Evolutionary conservation across 2,888 invertebrate species (phyloP), one percentile per base, ranked within the genome.

Genomic region (Hedychridium roseum): DNA sequence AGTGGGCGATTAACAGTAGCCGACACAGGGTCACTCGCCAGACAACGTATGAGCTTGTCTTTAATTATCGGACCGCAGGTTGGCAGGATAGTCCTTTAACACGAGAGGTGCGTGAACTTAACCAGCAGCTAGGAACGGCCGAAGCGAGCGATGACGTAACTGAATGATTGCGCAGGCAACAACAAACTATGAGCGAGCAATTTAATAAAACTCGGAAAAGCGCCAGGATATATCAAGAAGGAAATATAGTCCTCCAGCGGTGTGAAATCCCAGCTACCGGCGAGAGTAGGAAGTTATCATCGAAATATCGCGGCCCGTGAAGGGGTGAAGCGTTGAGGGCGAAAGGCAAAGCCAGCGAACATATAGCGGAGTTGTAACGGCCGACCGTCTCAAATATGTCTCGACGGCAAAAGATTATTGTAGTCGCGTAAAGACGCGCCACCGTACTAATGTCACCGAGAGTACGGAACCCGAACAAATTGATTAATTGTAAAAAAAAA

Each of bases 11-110:
- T 9, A 45, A 55, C 38, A 60, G 45, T 41, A 36, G 50, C 5
- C 40, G 37, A 1, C 61, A 64, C 20, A 43, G 44, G 30, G 51
- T 60, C 7, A 62, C 58, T 7, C 49, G 50, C 30, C 20, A 40
- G 17, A 46, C 43, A 7, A 43, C 58, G 12, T 17, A 15, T 35
- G 43, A 43, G 3, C 15, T 43, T 4, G 15, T 43, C 1, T 43
- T 43, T 18, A 43, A 43, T 15, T 23, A 23, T 36, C 15, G 21
- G 3, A 5, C 11, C 4, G 11, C 11, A 3, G 38, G 37, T 4
- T 21, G 16, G 5, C n/a, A 32, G 3, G 43, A 40, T 11, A 42
- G 20, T 11, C 23, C 23, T 3, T 21, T 50, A 2, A 43, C 26
- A 12, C 14, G n/a, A 5, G 45, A 39, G 17, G 7, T 45, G 1